Evolutionary conservation across 2,113 vertebrate species (phyloP).

Genomic region (Tupaia tana): DNA sequence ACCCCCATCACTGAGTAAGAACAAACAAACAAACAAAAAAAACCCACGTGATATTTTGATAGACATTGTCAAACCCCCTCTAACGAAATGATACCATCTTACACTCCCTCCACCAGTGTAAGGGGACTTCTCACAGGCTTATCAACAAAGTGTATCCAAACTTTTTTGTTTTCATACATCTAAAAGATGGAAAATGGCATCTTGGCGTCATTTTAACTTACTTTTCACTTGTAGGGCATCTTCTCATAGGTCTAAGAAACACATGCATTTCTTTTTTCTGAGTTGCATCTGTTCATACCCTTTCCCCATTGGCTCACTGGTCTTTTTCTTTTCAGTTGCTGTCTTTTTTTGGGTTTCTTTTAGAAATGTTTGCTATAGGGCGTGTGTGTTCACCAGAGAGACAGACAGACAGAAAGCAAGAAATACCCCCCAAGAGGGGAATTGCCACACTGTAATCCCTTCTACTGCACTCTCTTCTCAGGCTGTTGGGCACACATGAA

Average conservation of each 20-base stretch:
- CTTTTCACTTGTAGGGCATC: not conserved
- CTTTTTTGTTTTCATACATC: not conserved
- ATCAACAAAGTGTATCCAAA: not conserved
- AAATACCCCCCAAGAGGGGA: too few species aligned
- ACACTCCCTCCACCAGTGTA: not conserved
- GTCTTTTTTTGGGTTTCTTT: not conserved
- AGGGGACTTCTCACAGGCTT: not conserved
- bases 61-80: not conserved
- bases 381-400: too few species aligned
- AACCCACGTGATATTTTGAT: not conserved
- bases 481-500: too few species aligned
- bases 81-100: not conserved
- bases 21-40: not conserved
- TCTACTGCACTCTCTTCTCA: too few species aligned
- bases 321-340: not conserved
- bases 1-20: not conserved
- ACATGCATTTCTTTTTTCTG: not conserved
- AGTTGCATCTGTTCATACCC: not conserved
- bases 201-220: not conserved
- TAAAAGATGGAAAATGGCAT: not conserved
- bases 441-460: too few species aligned
- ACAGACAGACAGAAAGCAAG: too few species aligned
- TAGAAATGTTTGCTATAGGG: too few species aligned
- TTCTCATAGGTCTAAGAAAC: not conserved
- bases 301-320: not conserved